These are phyloP conservation scores for Cotesia chilonis DNA, from an alignment of 1,140 invertebrate genomes.

Conservation along the genomic window DNA sequence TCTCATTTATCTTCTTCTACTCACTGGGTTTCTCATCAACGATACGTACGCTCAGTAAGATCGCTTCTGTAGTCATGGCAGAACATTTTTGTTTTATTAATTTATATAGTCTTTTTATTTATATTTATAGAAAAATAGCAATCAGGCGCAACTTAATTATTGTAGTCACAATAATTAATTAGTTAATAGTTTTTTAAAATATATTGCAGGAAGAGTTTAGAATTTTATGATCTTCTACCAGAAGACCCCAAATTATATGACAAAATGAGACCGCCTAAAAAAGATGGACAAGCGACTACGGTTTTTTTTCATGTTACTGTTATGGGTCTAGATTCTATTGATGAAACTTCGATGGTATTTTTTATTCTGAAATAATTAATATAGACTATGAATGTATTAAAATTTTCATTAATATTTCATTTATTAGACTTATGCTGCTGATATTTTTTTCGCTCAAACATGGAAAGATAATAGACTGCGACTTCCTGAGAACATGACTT, in stretches of 20 bases:
- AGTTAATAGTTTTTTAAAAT: slow-evolving; percentile 14
- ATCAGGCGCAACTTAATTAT: neutral
- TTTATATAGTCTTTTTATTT: neutral
- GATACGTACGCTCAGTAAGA: slow-evolving; percentile 52
- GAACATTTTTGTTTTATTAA: slow-evolving; percentile 5
- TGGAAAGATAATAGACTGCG: slow-evolving; percentile 90
- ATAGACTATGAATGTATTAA: slow-evolving; percentile 4
- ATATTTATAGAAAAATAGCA: neutral
- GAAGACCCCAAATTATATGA: slow-evolving; percentile 87
- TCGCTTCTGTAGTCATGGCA: slow-evolving; percentile 27
- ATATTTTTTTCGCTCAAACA: slow-evolving; percentile 91
- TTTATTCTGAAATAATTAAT: slow-evolving; percentile 10
- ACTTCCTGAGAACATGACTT: slow-evolving; percentile 90
- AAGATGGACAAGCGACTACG: slow-evolving; percentile 84
- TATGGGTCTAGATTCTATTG: slow-evolving; percentile 91
- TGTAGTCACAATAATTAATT: neutral
- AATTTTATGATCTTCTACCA: slow-evolving; percentile 84
- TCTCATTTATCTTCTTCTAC: slow-evolving; percentile 49
- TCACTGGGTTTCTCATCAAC: slow-evolving; percentile 39
- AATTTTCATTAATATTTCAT: slow-evolving; percentile 2
- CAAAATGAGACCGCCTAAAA: slow-evolving; percentile 89
- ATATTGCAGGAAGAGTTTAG: slow-evolving; percentile 73
- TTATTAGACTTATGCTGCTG: slow-evolving; percentile 83
- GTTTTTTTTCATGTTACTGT: slow-evolving; percentile 93
- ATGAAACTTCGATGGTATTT: slow-evolving; percentile 88